These are phyloP conservation scores for Sceloporus undulatus DNA, from an alignment of 2,113 vertebrate genomes.

Conservation along the genomic window DNA sequence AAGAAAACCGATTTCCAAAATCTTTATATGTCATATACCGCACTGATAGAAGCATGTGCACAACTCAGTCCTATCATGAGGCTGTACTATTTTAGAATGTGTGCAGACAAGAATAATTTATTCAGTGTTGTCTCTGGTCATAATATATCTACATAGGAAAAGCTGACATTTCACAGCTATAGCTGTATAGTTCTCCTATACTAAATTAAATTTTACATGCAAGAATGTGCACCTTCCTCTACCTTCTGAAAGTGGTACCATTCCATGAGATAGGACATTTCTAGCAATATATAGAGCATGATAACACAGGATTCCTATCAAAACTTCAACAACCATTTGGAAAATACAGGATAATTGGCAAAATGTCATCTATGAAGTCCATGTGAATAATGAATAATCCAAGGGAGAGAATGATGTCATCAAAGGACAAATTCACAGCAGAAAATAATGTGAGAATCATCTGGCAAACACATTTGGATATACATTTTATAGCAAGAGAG, in stretches of 20 bases:
- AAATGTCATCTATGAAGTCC: not conserved
- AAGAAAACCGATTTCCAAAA: not conserved
- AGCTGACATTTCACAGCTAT: not conserved
- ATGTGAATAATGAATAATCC: conserved; percentile 33
- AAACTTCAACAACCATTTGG: not conserved
- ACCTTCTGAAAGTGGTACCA: not conserved
- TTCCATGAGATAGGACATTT: not conserved
- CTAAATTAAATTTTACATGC: not conserved
- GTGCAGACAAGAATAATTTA: not conserved
- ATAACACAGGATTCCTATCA: not conserved
- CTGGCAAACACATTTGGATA: conserved; percentile 9
- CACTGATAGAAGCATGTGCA: not conserved
- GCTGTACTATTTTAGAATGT: not conserved
- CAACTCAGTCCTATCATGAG: not conserved
- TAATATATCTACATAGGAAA: not conserved
- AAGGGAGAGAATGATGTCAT: not conserved
- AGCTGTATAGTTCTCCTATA: not conserved
- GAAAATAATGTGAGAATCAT: too few species aligned
- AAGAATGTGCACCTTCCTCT: not conserved
- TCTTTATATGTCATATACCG: not conserved
- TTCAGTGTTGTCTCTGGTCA: not conserved
- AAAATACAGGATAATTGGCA: not conserved
- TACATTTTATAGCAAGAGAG: not conserved
- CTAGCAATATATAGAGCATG: not conserved
- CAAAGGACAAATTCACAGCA: not conserved